Evolutionary conservation across 1,140 invertebrate species (phyloP).

Genomic region (Apocrypta bakeri): DNA sequence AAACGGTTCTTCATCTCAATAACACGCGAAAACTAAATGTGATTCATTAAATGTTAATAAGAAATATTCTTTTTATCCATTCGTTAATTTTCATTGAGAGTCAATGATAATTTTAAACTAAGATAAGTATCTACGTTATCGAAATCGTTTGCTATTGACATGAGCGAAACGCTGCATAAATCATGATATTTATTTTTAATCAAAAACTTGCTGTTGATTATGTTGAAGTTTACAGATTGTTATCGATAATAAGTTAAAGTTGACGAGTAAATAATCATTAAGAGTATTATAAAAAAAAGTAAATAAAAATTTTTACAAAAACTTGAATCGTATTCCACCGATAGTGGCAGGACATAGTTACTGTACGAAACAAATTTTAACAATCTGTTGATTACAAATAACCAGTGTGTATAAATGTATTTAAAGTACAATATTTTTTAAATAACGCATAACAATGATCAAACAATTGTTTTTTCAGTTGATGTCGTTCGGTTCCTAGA

Average conservation of each 20-base stretch:
- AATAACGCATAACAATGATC: neutral
- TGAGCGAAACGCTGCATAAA: neutral
- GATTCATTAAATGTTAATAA: neutral
- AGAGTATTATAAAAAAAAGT: neutral
- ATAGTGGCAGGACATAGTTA: neutral
- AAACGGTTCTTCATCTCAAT: neutral
- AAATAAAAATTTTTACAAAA: neutral
- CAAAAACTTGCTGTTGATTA: neutral
- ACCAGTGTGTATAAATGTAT: neutral
- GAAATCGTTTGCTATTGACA: neutral
- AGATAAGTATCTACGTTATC: neutral
- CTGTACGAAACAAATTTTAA: neutral
- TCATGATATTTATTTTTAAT: neutral
- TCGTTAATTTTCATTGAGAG: neutral
- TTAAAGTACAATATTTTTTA: neutral
- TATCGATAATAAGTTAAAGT: neutral
- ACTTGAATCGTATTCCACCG: neutral
- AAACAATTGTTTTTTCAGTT: neutral
- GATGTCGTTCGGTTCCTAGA: neutral
- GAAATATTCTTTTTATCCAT: neutral
- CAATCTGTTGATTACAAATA: neutral
- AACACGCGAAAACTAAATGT: conserved; percentile 6
- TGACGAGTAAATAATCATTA: neutral
- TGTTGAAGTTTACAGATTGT: neutral
- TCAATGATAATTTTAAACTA: neutral